Percentiles rank a stretch among this genome's conserved stretches.
Conservation (phyloP, 2,797 vertebrate species). For the Anableps anableps region DNA sequence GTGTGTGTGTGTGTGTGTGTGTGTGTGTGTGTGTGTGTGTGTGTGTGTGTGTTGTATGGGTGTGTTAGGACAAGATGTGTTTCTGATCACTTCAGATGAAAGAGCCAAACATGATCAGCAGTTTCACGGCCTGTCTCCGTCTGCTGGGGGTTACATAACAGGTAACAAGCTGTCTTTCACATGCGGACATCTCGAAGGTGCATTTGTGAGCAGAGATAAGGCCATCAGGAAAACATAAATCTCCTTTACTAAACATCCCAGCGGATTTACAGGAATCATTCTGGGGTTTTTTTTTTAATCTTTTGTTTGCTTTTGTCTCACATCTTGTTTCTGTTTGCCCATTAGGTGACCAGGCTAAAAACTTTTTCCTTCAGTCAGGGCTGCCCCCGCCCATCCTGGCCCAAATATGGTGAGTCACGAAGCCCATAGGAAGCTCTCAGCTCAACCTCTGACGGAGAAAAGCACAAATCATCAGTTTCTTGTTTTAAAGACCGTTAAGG, state of each 20-base stretch:
- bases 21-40: constrained; percentile 19
- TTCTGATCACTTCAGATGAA: constrained; percentile 95
- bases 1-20: not conserved
- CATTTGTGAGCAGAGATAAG: not conserved
- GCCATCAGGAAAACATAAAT: not conserved
- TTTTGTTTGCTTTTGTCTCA: constrained; percentile 1
- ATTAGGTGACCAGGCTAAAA: constrained; percentile 94
- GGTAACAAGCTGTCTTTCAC: constrained; percentile 71
- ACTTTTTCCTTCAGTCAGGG: constrained; percentile 86
- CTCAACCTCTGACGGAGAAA: not conserved
- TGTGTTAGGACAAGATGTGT: constrained; percentile 87
- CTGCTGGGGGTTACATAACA: constrained; percentile 92
- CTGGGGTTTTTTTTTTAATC: not conserved
- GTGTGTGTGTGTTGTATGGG: constrained; percentile 15
- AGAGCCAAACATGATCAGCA: constrained; percentile 98
- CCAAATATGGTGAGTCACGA: constrained; percentile 94
- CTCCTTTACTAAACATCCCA: not conserved
- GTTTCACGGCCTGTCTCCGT: constrained; percentile 94
- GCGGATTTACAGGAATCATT: not conserved
- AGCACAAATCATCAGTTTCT: accelerated
- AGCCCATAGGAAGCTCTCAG: not conserved
- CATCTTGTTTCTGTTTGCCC: constrained; percentile 33
- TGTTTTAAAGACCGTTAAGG: not conserved
- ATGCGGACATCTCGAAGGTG: not conserved
- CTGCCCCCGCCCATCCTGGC: constrained; percentile 86